Evolutionary conservation across 2,888 invertebrate species (phyloP), one percentile per base, ranked within the genome.

Genomic region (Leptura quadrifasciata): DNA sequence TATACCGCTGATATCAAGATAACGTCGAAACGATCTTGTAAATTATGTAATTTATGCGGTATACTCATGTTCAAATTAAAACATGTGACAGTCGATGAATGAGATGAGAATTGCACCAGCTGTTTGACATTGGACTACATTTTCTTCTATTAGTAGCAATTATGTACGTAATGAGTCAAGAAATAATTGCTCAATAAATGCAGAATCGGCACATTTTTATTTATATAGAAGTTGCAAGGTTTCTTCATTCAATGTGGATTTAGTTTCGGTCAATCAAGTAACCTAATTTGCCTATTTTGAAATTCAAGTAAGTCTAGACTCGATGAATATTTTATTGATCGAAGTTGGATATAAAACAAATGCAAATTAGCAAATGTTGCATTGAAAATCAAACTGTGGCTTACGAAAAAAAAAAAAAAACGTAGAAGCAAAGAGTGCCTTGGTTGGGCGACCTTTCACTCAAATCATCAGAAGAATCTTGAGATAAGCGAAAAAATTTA

Each of bases 81-180:
- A 73, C 71, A 72, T 73, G 75, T 61, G 67, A 74, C 70, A 54
- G 55, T 73, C 72, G 70, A 75, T 65, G 74, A 77, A 75, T 70
- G 63, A 74, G 74, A 74, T 61, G 54, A 58, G 74, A 71, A 73
- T 63, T 57, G 68, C 58, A 65, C 78, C 75, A 76, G 68, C 68
- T 76, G 75, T 47, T 73, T 61, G 77, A 77, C 77, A 75, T 77
- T 77, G 75, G 70, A 77, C 77, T 70, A 72, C 64, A 73, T 76
- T 73, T 72, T 72, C 75, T 72, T 76, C 68, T 68, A 76, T 64
- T 67, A 76, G 72, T 61, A 24, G 57, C 57, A 76, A 72, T 76
- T 76, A 72, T 55, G 9, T 57, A 20, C 72, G 68, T 64, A 63
- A 72, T 72, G 35, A 6, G 72, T 35, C 64, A 64, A 39, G 27